phyloP scores from a whole-genome alignment of 2,113 vertebrate genomes.

The Xiphias gladius region DNA sequence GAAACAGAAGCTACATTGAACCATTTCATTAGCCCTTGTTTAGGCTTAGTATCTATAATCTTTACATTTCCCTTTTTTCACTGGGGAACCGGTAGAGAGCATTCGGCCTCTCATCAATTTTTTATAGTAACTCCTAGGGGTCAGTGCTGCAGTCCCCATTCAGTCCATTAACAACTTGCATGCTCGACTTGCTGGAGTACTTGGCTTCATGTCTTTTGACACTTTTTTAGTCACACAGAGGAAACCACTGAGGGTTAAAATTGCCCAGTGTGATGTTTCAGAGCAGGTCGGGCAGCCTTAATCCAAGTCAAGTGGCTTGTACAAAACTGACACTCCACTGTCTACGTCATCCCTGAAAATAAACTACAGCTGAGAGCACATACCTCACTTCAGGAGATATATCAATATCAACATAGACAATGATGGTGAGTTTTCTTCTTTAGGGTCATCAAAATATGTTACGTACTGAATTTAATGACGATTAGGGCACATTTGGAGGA shows the following conservation, averaged over 20 bases:
- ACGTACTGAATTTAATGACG: no score
- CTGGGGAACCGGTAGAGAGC: not conserved
- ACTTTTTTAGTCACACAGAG: conserved; percentile 14
- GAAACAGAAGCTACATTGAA: not conserved
- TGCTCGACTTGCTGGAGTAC: conserved; percentile 15
- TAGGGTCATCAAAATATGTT: not conserved
- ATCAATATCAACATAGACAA: no score
- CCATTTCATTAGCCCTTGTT: conserved; percentile 24
- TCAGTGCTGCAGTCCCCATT: conserved; percentile 1
- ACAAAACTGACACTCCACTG: conserved; percentile 3
- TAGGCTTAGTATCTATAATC: conserved; percentile 2
- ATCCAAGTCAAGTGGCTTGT: conserved; percentile 28
- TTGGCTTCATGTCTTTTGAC: not conserved
- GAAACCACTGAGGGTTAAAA: conserved; percentile 14
- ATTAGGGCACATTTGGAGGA: no score
- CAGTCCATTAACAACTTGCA: conserved; percentile 51
- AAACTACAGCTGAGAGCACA: not conserved
- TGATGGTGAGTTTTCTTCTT: not conserved
- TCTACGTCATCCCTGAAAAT: not conserved
- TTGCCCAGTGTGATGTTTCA: conserved; percentile 1
- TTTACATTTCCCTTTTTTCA: not conserved
- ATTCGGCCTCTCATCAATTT: conserved; percentile 52
- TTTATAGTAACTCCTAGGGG: conserved; percentile 24
- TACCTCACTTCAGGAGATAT: no score
- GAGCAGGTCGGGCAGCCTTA: conserved; percentile 24